phyloP scores from a whole-genome alignment of 2,113 vertebrate genomes.

The Tonatia bakeri region DNA sequence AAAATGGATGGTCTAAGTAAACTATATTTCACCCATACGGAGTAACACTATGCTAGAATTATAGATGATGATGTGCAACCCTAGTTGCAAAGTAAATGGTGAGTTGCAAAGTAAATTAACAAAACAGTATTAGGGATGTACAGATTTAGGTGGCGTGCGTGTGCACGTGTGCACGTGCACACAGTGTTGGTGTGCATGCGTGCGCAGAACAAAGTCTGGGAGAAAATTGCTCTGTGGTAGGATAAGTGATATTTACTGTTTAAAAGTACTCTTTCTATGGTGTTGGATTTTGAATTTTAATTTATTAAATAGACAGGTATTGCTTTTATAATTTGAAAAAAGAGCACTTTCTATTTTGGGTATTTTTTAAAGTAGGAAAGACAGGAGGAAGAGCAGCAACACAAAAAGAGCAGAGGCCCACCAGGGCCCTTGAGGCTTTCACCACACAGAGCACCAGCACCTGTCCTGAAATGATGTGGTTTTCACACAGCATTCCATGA shows the following conservation, averaged over 20 bases:
- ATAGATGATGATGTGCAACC: neutral
- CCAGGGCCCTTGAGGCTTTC: fast-evolving
- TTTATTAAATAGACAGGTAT: neutral
- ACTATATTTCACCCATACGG: neutral
- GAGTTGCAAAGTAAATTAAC: neutral
- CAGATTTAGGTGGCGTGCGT: too few relatives aligned
- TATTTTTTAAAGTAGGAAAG: neutral
- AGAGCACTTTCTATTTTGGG: neutral
- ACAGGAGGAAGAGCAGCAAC: too few relatives aligned
- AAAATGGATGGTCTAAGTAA: neutral
- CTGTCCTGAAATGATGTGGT: fast-evolving
- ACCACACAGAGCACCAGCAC: neutral
- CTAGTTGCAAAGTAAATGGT: neutral
- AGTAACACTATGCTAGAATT: neutral
- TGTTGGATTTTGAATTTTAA: neutral
- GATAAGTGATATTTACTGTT: neutral
- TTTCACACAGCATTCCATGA: neutral
- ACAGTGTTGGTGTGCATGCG: too few relatives aligned
- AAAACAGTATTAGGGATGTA: neutral
- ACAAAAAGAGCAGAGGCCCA: neutral
- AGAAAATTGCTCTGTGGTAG: neutral
- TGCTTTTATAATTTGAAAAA: neutral
- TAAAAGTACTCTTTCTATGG: neutral
- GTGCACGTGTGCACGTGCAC: too few relatives aligned
- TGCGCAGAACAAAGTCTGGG: neutral